These are phyloP conservation scores for Thaumatotibia leucotreta DNA, from an alignment of 1,140 invertebrate species.

Conservation along the genomic window DNA sequence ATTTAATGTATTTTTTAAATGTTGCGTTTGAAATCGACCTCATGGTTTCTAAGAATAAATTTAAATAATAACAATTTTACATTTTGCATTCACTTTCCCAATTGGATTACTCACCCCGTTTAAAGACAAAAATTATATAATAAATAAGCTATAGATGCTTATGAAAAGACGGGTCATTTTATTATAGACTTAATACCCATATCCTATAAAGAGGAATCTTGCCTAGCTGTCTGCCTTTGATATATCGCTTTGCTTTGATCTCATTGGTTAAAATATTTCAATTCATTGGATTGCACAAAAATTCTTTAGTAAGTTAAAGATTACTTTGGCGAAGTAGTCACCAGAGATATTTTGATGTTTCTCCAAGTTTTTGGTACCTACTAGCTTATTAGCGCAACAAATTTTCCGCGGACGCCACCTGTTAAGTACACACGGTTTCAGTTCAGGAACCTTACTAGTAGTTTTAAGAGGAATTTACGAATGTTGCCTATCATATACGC, in stretches of 20 bases:
- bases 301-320: no score
- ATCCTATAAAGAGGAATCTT: background rate
- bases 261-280: background rate
- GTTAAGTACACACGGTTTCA: background rate
- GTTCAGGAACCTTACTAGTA: background rate
- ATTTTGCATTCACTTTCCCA: no score
- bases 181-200: background rate
- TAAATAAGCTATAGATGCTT: background rate
- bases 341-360: background rate
- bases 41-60: no score
- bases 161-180: background rate
- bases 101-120: no score
- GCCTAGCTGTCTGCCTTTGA: background rate
- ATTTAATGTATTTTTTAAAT: no score
- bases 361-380: background rate
- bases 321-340: background rate
- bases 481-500: no score
- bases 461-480: background rate
- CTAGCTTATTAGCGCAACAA: background rate
- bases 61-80: no score
- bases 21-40: no score
- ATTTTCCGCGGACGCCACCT: background rate
- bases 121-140: no score
- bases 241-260: background rate
- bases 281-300: background rate